Percentiles rank a stretch among this genome's conserved stretches.
phyloP scores from a whole-genome alignment of 2,797 vertebrate genomes.

The Alosa sapidissima region DNA sequence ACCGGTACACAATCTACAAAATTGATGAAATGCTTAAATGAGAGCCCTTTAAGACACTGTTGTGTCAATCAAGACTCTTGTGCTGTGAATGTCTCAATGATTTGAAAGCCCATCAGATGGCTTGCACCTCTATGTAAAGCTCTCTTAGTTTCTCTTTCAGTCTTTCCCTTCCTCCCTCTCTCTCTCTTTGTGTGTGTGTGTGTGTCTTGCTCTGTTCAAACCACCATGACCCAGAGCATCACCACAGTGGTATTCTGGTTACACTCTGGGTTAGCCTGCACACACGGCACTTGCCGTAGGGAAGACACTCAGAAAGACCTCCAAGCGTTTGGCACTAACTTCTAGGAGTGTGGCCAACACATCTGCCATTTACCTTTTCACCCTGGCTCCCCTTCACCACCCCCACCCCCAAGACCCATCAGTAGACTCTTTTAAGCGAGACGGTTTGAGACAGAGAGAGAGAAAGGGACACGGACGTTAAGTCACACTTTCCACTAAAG shows the following conservation, averaged over 20 bases:
- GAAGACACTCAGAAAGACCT: slow-evolving; percentile 34
- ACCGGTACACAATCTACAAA: neutral
- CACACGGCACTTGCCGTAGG: slow-evolving; percentile 38
- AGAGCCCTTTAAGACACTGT: neutral
- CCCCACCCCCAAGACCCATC: neutral
- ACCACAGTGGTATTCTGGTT: slow-evolving; percentile 85
- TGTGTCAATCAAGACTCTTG: neutral
- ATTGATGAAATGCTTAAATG: neutral
- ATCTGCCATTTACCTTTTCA: neutral
- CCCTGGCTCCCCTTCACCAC: neutral
- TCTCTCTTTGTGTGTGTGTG: neutral
- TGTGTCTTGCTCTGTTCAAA: slow-evolving; percentile 65
- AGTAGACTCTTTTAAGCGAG: slow-evolving; percentile 1
- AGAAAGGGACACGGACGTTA: neutral
- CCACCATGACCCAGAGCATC: slow-evolving; percentile 78
- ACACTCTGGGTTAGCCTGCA: slow-evolving; percentile 72
- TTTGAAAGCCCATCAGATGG: neutral
- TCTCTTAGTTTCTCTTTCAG: slow-evolving; percentile 64
- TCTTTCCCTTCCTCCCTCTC: slow-evolving; percentile 14
- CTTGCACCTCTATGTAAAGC: slow-evolving; percentile 38
- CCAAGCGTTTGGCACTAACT: slow-evolving; percentile 2
- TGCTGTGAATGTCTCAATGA: neutral
- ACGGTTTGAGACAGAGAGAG: neutral
- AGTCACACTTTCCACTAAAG: neutral
- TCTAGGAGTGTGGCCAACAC: neutral